phyloP scores from a whole-genome alignment of 2,888 invertebrate genomes.

The Stegophylla sp. region DNA sequence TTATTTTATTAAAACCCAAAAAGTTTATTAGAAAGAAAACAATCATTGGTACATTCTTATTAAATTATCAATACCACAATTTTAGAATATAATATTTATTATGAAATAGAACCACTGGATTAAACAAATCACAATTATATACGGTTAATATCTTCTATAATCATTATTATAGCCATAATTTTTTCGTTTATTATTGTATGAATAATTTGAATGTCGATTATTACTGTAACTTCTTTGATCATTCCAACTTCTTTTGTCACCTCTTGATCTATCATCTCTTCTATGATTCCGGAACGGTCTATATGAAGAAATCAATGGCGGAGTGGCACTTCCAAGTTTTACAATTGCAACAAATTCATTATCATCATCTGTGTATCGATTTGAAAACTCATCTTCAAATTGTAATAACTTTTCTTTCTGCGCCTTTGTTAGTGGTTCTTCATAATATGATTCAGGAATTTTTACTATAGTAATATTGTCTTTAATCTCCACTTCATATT shows the following conservation, averaged over 20 bases:
- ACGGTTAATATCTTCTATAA: slow-evolving; percentile 27
- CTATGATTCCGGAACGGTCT: slow-evolving; percentile 4
- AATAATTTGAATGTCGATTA: background rate
- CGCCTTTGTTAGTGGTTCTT: slow-evolving; percentile 18
- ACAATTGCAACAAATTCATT: slow-evolving; percentile 68
- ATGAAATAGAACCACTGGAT: background rate
- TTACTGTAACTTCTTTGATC: background rate
- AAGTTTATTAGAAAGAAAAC: background rate
- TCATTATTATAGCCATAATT: slow-evolving; percentile 9
- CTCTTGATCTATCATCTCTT: background rate
- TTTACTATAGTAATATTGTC: slow-evolving; percentile 20
- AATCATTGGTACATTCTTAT: background rate
- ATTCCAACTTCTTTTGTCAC: background rate
- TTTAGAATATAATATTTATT: background rate
- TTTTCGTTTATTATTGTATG: background rate
- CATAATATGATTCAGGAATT: slow-evolving; percentile 4
- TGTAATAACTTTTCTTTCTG: slow-evolving; percentile 29
- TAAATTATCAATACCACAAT: background rate
- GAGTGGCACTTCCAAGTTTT: slow-evolving; percentile 50
- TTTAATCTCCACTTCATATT: slow-evolving; percentile 39
- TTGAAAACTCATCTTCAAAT: slow-evolving; percentile 38
- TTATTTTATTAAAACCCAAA: background rate
- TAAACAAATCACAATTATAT: background rate
- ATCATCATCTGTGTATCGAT: slow-evolving; percentile 70
- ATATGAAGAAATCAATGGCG: slow-evolving; percentile 59